Evolutionary conservation across 64 coral and sea anemone genomes (phyloP).

Genomic region (Montipora foliosa): DNA sequence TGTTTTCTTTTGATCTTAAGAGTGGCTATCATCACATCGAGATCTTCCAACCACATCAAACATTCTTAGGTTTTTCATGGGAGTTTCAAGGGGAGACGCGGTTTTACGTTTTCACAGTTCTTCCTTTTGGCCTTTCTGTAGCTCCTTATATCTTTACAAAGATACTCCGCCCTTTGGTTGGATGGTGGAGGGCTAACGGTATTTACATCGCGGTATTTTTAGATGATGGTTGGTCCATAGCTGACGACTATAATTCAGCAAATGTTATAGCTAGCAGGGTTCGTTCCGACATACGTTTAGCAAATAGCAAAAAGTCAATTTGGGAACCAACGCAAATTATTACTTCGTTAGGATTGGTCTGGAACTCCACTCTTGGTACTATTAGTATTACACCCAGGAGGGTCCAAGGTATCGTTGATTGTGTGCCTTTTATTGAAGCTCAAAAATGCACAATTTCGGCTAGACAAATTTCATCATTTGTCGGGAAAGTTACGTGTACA

Average conservation of each 20-base stretch:
- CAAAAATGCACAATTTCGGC: slow-evolving; percentile 1
- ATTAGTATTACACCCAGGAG: neutral
- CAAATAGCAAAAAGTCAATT: slow-evolving; percentile 43
- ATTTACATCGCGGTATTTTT: slow-evolving; percentile 1
- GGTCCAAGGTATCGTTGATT: slow-evolving; percentile 29
- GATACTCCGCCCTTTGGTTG: slow-evolving; percentile 33
- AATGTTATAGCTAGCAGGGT: neutral
- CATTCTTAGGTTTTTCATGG: slow-evolving; percentile 46
- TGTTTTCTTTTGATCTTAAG: slow-evolving; percentile 20
- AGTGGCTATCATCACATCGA: slow-evolving; percentile 33
- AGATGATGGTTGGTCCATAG: neutral
- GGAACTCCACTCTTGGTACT: neutral
- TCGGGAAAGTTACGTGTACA: slow-evolving; percentile 25
- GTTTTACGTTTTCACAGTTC: slow-evolving; percentile 11
- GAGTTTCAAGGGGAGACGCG: neutral
- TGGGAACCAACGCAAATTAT: slow-evolving; percentile 58
- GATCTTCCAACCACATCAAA: slow-evolving; percentile 22
- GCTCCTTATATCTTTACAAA: slow-evolving; percentile 47
- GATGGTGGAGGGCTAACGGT: slow-evolving; percentile 11
- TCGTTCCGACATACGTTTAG: neutral
- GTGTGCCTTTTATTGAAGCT: neutral
- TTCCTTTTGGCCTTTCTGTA: slow-evolving; percentile 39
- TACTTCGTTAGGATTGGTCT: slow-evolving; percentile 41
- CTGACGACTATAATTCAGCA: neutral
- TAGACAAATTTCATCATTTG: neutral